phyloP scores from a whole-genome alignment of 2,888 invertebrate genomes.

The Cheilosia variabilis region DNA sequence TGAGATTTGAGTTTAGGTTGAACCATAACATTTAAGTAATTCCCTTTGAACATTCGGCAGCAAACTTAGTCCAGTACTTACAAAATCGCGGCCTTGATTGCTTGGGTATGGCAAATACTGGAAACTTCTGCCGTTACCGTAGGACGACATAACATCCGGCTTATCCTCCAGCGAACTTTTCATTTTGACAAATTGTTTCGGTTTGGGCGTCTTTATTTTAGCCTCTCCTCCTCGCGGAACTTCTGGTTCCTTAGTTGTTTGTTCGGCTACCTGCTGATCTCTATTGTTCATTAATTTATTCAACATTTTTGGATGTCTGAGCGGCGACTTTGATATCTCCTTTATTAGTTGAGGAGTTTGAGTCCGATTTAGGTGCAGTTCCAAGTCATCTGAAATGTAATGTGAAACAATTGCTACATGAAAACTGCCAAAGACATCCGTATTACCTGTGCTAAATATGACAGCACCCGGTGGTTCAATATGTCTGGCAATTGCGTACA shows the following conservation, averaged over 20 bases:
- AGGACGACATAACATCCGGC: constrained; percentile 22
- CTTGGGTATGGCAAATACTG: constrained; percentile 65
- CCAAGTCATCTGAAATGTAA: constrained; percentile 80
- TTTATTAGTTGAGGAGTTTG: constrained; percentile 82
- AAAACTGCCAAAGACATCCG: neutral
- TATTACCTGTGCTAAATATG: constrained; percentile 88
- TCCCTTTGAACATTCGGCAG: no score
- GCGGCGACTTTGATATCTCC: constrained; percentile 79
- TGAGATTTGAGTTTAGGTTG: neutral
- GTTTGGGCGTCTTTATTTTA: constrained; percentile 26
- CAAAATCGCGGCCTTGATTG: constrained; percentile 71
- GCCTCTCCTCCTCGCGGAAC: constrained; percentile 29
- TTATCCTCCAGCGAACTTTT: constrained; percentile 38
- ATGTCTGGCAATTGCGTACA: constrained; percentile 87
- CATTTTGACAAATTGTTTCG: constrained; percentile 26
- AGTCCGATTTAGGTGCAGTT: constrained; percentile 82
- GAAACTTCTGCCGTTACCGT: constrained; percentile 34
- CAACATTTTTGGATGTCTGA: constrained; percentile 83
- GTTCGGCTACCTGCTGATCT: constrained; percentile 77
- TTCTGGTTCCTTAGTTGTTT: constrained; percentile 52
- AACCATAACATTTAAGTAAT: no score
- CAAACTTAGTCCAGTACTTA: constrained; percentile 54
- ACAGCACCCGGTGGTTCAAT: constrained; percentile 88
- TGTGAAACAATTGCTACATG: neutral
- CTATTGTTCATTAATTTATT: constrained; percentile 81